Base-by-base conservation (phyloP, 2,888 invertebrate species). In the Dryomyza anilis region DNA sequence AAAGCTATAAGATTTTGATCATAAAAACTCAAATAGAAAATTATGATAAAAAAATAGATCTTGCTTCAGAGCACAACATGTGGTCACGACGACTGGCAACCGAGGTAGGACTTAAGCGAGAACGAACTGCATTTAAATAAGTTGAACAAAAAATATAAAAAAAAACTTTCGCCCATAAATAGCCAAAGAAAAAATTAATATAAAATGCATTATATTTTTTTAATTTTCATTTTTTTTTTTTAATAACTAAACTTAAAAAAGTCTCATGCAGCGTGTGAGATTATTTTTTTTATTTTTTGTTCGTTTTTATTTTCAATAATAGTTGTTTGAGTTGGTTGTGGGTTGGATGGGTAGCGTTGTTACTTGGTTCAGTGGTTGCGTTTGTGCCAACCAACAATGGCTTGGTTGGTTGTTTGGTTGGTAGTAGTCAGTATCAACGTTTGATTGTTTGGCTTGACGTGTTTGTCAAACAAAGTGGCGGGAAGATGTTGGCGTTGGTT, bases 121-220 rank as follows among this genome's bases (percentile, higher is more conserved):
- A 36, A 23, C 19, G 14, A 16, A 36, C 33, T 23, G 16, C 12
- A 36, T 55, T 36, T 23, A 55, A 53, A 55, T 55, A 33, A 55
- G 36, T 21, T 19, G 12, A 50, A 14, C 25, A n/a, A n/a, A n/a
- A n/a, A n/a, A 8, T 48, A 16, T 36, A 16, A 27, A 12, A 5
- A 30, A 19, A 2, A 33, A 55, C 55, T 55, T 55, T 55, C 55
- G 55, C 55, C 55, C 55, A 55, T 55, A 33, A 55, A 36, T n/a
- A 55, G 55, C 36, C 19, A n/a, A n/a, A n/a, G n/a, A n/a, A n/a
- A n/a, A n/a, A n/a, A n/a, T n/a, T n/a, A n/a, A n/a, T n/a, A n/a
- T n/a, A n/a, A n/a, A n/a, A n/a, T n/a, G n/a, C n/a, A n/a, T n/a
- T n/a, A n/a, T n/a, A n/a, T n/a, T n/a, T n/a, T n/a, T n/a, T n/a